These are phyloP conservation scores for Stichopus horrens DNA, from an alignment of 53 echinoderm and acorn worm genomes.

Conservation along the genomic window DNA sequence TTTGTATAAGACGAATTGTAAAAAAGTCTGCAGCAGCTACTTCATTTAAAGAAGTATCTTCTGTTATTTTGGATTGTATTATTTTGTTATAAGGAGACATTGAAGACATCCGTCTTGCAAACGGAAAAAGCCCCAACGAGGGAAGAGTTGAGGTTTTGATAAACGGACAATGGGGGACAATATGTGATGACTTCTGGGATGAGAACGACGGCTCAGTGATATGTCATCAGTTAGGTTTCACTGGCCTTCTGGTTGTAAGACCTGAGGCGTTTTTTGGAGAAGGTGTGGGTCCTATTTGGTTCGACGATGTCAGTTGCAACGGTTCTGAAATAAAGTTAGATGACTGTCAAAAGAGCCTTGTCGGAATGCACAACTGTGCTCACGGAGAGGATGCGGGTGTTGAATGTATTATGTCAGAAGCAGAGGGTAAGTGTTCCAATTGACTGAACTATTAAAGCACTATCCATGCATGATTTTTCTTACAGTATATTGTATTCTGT, in stretches of 20 bases:
- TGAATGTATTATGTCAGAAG: not conserved
- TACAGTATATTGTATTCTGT: too few species aligned
- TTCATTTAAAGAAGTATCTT: too few species aligned
- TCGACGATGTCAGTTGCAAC: not conserved
- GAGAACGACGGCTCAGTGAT: not conserved
- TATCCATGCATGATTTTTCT: too few species aligned
- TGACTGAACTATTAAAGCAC: too few species aligned
- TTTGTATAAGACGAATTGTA: too few species aligned
- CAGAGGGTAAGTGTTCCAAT: not conserved
- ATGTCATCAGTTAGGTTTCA: not conserved
- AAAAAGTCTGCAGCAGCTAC: too few species aligned
- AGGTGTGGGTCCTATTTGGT: not conserved
- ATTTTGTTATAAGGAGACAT: not conserved
- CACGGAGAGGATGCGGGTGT: not conserved
- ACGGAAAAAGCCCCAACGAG: not conserved
- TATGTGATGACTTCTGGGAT: not conserved
- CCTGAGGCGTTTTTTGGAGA: not conserved
- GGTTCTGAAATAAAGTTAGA: not conserved
- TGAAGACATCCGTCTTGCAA: not conserved
- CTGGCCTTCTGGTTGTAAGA: not conserved
- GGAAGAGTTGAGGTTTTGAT: not conserved
- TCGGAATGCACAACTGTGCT: not conserved
- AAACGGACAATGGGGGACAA: not conserved
- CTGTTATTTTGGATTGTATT: not conserved
- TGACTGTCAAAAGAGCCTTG: not conserved